Percentiles rank a stretch among this genome's conserved stretches.
Conservation (phyloP, 2,888 invertebrate genomes). For the Diarsia dahlii region DNA sequence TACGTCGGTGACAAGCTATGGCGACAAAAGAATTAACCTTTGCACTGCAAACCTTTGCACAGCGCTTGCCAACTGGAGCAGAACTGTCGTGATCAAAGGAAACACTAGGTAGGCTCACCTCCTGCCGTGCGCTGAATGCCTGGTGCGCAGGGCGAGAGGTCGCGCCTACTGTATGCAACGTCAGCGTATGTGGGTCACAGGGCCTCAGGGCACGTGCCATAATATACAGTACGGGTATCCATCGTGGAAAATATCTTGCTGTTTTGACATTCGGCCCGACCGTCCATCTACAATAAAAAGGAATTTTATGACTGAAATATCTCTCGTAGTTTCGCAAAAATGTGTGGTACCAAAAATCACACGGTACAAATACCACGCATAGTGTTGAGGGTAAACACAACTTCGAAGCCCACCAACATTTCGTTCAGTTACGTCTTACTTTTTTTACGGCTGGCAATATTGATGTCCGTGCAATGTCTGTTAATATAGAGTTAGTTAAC, state of each 20-base stretch:
- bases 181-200: constrained; percentile 72
- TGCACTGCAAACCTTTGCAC: constrained; percentile 69
- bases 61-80: constrained; percentile 79
- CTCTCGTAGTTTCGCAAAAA: not conserved
- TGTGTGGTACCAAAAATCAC: constrained; percentile 11
- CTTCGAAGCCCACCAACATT: not conserved
- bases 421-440: constrained; percentile 7
- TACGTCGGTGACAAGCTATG: constrained; percentile 40
- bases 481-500: not conserved
- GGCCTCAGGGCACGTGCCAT: constrained; percentile 67
- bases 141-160: constrained; percentile 71
- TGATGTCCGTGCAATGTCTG: not conserved
- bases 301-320: constrained; percentile 25
- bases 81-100: constrained; percentile 80
- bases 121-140: constrained; percentile 78
- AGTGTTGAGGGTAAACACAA: not conserved
- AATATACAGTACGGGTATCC: constrained; percentile 56
- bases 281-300: constrained; percentile 26
- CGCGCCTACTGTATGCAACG: constrained; percentile 56
- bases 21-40: constrained; percentile 76
- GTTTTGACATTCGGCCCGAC: constrained; percentile 45
- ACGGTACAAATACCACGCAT: constrained; percentile 20
- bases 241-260: constrained; percentile 52
- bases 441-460: not conserved
- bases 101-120: constrained; percentile 74